A percentile compares a stretch with the other conserved stretches of the same genome.
Conservation (phyloP, 2,888 invertebrate genomes). For the Julus scanicus region DNA sequence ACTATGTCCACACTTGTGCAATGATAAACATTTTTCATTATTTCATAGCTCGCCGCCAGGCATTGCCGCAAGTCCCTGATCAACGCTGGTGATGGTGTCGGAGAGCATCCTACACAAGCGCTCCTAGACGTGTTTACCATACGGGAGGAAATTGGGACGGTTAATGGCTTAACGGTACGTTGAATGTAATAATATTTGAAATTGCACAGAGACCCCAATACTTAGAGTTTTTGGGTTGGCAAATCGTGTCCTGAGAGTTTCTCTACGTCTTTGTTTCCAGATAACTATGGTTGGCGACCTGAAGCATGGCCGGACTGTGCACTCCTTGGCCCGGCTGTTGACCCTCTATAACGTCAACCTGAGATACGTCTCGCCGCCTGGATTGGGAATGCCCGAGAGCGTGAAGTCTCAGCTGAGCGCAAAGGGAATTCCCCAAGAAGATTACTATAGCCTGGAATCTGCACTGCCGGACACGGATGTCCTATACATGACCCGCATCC, state of each 20-base stretch:
- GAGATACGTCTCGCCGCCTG: conserved; percentile 88
- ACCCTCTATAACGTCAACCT: conserved; percentile 94
- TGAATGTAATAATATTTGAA: neutral
- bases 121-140: conserved; percentile 97
- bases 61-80: conserved; percentile 90
- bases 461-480: conserved; percentile 95
- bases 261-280: conserved; percentile 62
- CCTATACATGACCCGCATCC: conserved; percentile 97
- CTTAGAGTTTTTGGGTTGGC: too few species aligned
- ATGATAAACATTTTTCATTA: conserved; percentile 61
- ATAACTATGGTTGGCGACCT: conserved; percentile 99
- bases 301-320: conserved; percentile 97
- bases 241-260: neutral
- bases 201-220: too few species aligned
- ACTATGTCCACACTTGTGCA: neutral
- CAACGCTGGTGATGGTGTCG: conserved; percentile 97
- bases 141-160: conserved; percentile 98
- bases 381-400: conserved; percentile 90
- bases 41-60: conserved; percentile 79
- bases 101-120: conserved; percentile 98
- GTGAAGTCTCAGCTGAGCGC: conserved; percentile 81
- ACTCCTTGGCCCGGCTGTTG: conserved; percentile 92
- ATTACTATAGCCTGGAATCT: conserved; percentile 75
- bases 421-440: conserved; percentile 75
- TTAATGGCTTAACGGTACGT: conserved; percentile 85